Percentiles rank a stretch among this genome's conserved stretches.
phyloP scores from a whole-genome alignment of 92 coral and sea anemone genomes.

The Bergia sp. region DNA sequence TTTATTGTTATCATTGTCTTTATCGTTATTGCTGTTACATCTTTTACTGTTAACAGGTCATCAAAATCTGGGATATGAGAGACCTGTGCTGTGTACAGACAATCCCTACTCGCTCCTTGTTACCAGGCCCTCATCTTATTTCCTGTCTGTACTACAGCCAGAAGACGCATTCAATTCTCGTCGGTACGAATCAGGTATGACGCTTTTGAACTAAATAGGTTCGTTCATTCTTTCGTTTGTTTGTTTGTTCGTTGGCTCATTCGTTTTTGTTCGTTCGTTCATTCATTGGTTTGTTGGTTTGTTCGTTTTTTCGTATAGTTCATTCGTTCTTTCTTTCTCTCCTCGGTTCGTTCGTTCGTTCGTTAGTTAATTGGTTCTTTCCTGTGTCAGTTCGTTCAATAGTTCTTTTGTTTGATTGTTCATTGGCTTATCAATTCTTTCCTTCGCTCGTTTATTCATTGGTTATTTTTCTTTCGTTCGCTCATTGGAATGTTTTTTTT shows the following conservation, averaged over 20 bases:
- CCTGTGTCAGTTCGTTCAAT: too few relatives aligned
- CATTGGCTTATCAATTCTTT: neutral
- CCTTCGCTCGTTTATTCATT: neutral
- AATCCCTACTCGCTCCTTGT: conserved; percentile 83
- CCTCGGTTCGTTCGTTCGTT: neutral
- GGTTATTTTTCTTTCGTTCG: too few relatives aligned
- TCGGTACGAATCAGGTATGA: conserved; percentile 92
- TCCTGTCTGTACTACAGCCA: conserved; percentile 87
- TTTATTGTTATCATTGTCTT: neutral
- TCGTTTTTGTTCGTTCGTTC: too few relatives aligned
- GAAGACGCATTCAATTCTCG: conserved; percentile 85
- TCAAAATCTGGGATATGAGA: conserved; percentile 98
- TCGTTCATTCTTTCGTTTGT: too few relatives aligned
- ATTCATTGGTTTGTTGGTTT: too few relatives aligned
- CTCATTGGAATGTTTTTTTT: too few relatives aligned
- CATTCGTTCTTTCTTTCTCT: neutral
- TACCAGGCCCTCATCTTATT: conserved; percentile 94
- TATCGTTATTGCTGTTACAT: neutral
- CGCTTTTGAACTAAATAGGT: too few relatives aligned
- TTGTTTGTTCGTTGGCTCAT: too few relatives aligned
- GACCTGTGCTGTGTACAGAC: conserved; percentile 98
- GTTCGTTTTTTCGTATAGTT: too few relatives aligned
- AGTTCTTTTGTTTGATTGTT: neutral
- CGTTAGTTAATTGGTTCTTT: neutral
- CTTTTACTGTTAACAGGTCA: conserved; percentile 55